Conservation (phyloP, 2,888 invertebrate species). For the Dynastes tityus region DNA sequence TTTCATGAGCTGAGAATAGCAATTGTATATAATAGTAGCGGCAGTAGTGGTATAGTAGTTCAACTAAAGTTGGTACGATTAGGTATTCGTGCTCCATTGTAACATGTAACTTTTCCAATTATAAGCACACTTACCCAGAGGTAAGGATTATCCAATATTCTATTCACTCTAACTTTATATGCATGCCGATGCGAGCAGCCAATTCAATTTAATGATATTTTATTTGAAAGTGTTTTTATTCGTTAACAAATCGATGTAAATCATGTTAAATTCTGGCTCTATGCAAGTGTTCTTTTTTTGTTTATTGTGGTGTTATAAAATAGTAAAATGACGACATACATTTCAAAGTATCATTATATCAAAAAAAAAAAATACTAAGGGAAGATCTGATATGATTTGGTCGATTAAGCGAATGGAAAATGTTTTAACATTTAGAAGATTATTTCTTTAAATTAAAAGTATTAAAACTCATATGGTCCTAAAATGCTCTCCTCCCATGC, state of each 20-base stretch:
- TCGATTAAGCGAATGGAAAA: too few relatives aligned
- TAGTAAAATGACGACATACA: too few relatives aligned
- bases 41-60: constrained; percentile 14
- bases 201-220: constrained; percentile 40
- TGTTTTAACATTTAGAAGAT: too few relatives aligned
- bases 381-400: too few relatives aligned
- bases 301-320: too few relatives aligned
- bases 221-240: neutral
- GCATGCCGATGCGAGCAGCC: constrained; percentile 23
- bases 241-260: neutral
- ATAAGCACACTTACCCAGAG: constrained; percentile 44
- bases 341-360: too few relatives aligned
- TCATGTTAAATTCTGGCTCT: too few relatives aligned
- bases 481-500: too few relatives aligned
- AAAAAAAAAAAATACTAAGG: too few relatives aligned
- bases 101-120: constrained; percentile 47
- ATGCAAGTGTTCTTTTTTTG: too few relatives aligned
- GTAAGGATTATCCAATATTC: constrained; percentile 47
- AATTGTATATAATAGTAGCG: constrained; percentile 41
- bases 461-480: too few relatives aligned
- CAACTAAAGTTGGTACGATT: constrained; percentile 40
- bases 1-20: constrained; percentile 40
- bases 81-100: constrained; percentile 44
- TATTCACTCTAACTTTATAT: constrained; percentile 36
- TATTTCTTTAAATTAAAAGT: too few relatives aligned